Base-by-base conservation (phyloP, 1,140 invertebrate species). In the Copidosoma floridanum region DNA sequence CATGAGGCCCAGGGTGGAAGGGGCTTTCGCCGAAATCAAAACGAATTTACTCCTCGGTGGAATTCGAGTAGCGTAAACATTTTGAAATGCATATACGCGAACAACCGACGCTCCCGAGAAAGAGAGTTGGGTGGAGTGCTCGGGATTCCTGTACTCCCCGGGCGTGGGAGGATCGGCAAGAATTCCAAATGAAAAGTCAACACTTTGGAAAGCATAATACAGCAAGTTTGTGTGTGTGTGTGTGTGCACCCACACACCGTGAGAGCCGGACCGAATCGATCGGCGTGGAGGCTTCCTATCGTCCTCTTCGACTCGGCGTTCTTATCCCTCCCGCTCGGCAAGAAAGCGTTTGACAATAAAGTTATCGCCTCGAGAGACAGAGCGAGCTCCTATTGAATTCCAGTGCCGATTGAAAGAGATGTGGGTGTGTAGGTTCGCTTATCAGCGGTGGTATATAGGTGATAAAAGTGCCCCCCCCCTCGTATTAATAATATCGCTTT, bases 331-430 rank as follows among this genome's bases (percentile, higher is more conserved):
- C 10, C n/a, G 23, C 43, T 14, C 43, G 41, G 27, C 27, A 46
- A 43, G 48, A 52, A 56, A 64, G 57, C 61, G 48, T 60, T 54
- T 29, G 63, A 62, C 47, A 50, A 62, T 64, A 57, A 67, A 57
- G 37, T 64, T 64, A 63, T 55, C 57, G 47, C 52, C 55, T 61
- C 7, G 26, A 67, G 52, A 58, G 56, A 57, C 54, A 55, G 41
- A 65, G 46, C 52, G 54, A 32, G 29, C 29, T 8, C 12, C 29
- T 67, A 67, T 67, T 64, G 65, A 63, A 64, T 67, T 65, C 60
- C 27, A 37, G 37, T 38, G 48, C 1, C 52, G 64, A 62, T 67
- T 58, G 65, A 69, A 64, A 57, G 46, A n/a, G n/a, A n/a, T n/a
- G n/a, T n/a, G n/a, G n/a, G n/a, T n/a, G n/a, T n/a, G n/a, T n/a